A percentile compares a stretch with the other conserved stretches of the same genome.
phyloP scores from a whole-genome alignment of 2,888 invertebrate genomes.

The Caenorhabditis sp. region DNA sequence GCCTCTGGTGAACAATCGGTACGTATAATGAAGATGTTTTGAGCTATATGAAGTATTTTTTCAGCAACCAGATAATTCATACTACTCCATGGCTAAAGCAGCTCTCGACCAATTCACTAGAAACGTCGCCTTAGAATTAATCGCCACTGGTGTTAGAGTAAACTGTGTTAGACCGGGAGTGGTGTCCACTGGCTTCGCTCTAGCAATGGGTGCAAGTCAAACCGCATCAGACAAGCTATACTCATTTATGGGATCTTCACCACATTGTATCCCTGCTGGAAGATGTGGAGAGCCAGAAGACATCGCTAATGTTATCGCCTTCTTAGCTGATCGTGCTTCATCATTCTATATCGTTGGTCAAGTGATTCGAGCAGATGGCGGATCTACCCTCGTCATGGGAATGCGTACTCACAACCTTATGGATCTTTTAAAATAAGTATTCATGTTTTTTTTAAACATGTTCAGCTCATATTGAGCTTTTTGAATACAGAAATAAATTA shows the following conservation, averaged over 20 bases:
- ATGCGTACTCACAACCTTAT: too few species aligned
- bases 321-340: conserved; percentile 27
- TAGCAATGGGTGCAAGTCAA: conserved; percentile 12
- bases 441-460: too few species aligned
- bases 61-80: conserved; percentile 9
- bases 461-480: too few species aligned
- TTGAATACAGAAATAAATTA: too few species aligned
- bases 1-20: too few species aligned
- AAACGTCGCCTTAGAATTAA: conserved; percentile 9
- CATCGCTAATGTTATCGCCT: conserved; percentile 32
- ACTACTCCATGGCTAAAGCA: conserved; percentile 28
- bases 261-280: conserved; percentile 26
- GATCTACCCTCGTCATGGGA: too few species aligned
- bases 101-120: conserved; percentile 29
- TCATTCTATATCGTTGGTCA: too few species aligned
- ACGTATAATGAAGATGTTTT: too few species aligned
- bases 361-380: too few species aligned
- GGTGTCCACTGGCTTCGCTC: conserved; percentile 14
- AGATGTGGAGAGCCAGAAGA: conserved; percentile 21
- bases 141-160: conserved; percentile 11
- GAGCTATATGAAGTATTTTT: too few species aligned
- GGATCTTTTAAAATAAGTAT: too few species aligned
- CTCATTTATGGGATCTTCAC: background rate
- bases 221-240: background rate
- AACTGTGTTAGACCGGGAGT: background rate